Evolutionary conservation across 2,888 invertebrate genomes (phyloP).

Genomic region (Cyaniris semiargus): DNA sequence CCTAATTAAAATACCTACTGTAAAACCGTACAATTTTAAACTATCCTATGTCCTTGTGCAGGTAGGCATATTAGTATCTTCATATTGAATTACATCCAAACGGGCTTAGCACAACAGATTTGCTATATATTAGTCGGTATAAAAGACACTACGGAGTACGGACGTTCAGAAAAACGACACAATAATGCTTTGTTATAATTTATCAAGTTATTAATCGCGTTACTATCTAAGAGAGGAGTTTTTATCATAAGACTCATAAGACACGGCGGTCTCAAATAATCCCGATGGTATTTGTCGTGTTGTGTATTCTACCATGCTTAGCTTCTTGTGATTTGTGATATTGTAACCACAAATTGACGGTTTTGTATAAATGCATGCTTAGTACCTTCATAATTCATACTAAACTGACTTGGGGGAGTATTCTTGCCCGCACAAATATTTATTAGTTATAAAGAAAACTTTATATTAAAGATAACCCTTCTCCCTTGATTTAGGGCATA

Average conservation of each 20-base stretch:
- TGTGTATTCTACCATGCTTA: not conserved
- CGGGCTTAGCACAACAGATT: too few species aligned
- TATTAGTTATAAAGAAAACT: conserved; percentile 30
- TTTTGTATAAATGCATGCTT: not conserved
- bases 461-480: conserved; percentile 30
- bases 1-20: too few species aligned
- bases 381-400: conserved; percentile 16
- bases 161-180: too few species aligned
- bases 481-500: conserved; percentile 20
- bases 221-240: not conserved
- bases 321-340: not conserved
- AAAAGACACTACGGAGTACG: too few species aligned
- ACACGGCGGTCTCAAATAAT: too few species aligned
- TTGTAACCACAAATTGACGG: not conserved
- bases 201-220: too few species aligned
- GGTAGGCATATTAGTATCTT: too few species aligned
- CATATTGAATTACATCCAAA: too few species aligned
- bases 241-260: not conserved
- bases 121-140: too few species aligned
- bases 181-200: too few species aligned
- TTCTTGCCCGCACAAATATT: conserved; percentile 23
- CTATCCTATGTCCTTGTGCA: too few species aligned
- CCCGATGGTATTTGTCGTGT: not conserved
- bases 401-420: conserved; percentile 2
- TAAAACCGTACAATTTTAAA: too few species aligned